Evolutionary conservation across 2,113 vertebrate genomes (phyloP).

Genomic region (Sula dactylatra): DNA sequence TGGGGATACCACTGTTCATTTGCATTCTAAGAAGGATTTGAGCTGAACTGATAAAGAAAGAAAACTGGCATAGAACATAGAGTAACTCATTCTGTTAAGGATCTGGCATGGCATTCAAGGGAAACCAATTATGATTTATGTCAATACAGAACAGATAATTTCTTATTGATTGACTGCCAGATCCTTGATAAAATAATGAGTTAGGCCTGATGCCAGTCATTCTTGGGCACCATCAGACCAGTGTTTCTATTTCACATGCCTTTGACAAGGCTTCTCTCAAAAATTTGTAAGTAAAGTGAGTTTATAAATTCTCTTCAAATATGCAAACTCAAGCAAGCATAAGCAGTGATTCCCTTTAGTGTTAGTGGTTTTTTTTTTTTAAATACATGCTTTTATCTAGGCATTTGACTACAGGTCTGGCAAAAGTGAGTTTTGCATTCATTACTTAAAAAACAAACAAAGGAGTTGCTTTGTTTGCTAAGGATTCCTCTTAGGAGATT

Average conservation of each 20-base stretch:
- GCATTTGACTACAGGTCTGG: background rate
- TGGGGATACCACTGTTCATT: slow-evolving; percentile 29
- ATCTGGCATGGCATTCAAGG: slow-evolving; percentile 72
- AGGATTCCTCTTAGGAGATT: background rate
- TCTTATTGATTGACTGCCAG: slow-evolving; percentile 80
- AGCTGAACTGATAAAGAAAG: slow-evolving; percentile 69
- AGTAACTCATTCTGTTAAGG: slow-evolving; percentile 65
- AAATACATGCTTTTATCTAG: background rate
- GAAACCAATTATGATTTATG: slow-evolving; percentile 83
- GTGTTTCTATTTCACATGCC: slow-evolving; percentile 53
- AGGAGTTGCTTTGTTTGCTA: background rate
- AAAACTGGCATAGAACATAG: slow-evolving; percentile 43
- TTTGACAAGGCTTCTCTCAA: slow-evolving; percentile 53
- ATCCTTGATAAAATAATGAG: slow-evolving; percentile 76
- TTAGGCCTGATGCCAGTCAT: slow-evolving; percentile 71
- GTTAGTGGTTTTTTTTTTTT: background rate
- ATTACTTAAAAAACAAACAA: background rate
- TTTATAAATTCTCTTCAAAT: slow-evolving; percentile 48
- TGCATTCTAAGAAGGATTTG: slow-evolving; percentile 67
- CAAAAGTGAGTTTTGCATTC: background rate
- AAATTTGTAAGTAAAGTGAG: slow-evolving; percentile 43
- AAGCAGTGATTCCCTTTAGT: background rate
- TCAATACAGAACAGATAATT: slow-evolving; percentile 76
- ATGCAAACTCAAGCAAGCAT: slow-evolving; percentile 5
- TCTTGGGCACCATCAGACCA: slow-evolving; percentile 24